Evolutionary conservation across 2,113 vertebrate genomes (phyloP).

Genomic region (Trematomus loennbergii): DNA sequence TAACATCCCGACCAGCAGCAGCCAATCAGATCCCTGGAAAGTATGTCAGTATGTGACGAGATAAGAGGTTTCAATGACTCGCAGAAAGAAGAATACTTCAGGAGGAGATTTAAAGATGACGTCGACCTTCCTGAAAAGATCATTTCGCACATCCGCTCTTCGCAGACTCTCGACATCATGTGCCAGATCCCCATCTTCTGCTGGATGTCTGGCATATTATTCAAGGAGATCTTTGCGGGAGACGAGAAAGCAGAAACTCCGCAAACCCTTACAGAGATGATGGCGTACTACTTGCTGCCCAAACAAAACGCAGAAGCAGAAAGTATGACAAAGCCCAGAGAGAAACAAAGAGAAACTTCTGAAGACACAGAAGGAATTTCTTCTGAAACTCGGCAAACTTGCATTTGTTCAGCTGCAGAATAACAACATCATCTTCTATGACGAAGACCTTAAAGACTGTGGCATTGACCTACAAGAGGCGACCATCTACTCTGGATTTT

Average conservation of each 20-base stretch:
- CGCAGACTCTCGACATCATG: conserved; percentile 61
- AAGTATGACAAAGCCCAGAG: no score
- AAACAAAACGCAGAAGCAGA: no score
- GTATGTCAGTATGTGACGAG: conserved; percentile 45
- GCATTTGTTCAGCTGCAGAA: no score
- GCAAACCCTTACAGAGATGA: conserved; percentile 73
- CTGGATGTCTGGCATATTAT: conserved; percentile 65
- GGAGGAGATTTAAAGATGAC: conserved; percentile 14
- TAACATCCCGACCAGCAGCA: conserved; percentile 59
- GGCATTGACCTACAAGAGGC: no score
- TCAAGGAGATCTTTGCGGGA: conserved; percentile 51
- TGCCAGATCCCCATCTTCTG: conserved; percentile 75
- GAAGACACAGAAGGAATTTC: no score
- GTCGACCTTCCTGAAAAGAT: not conserved
- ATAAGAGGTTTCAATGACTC: conserved; percentile 62
- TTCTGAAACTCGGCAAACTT: no score
- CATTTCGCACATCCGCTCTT: conserved; percentile 49
- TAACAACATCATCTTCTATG: no score
- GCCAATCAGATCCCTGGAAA: conserved; percentile 58
- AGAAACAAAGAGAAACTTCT: no score
- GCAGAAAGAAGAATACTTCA: conserved; percentile 72
- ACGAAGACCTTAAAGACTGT: no score
- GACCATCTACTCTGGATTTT: conserved; percentile 50
- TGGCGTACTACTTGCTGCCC: conserved; percentile 57
- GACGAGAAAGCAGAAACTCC: not conserved